Percentiles rank a stretch among this genome's conserved stretches.
These are phyloP conservation scores for Cataglyphis rosenhaueri DNA, from an alignment of 2,888 invertebrate genomes.

Conservation along the genomic window DNA sequence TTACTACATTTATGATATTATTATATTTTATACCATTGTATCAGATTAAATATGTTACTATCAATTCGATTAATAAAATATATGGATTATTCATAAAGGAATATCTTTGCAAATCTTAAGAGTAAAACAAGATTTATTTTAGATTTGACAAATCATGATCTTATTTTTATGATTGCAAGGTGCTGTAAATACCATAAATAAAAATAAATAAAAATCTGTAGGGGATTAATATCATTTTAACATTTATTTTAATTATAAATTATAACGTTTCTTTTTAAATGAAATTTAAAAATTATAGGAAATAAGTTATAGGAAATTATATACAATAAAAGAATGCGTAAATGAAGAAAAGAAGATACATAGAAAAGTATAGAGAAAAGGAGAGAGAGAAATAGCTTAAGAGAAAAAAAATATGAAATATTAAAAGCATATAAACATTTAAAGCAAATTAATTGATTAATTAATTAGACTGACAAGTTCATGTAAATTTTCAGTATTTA, in stretches of 20 bases:
- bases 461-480: background rate
- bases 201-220: background rate
- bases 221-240: background rate
- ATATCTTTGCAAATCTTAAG: background rate
- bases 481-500: background rate
- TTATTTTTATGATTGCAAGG: too few relatives aligned
- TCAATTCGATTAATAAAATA: background rate
- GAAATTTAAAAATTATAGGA: too few relatives aligned
- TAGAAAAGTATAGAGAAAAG: too few relatives aligned
- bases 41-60: too few relatives aligned
- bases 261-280: too few relatives aligned
- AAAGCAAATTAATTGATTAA: slow-evolving; percentile 7
- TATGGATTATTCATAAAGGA: background rate
- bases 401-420: background rate
- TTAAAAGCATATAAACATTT: background rate
- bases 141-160: background rate
- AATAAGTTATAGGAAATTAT: too few relatives aligned
- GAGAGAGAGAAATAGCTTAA: background rate
- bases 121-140: background rate
- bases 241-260: background rate
- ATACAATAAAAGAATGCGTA: too few relatives aligned
- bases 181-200: too few relatives aligned
- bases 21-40: too few relatives aligned
- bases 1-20: too few relatives aligned
- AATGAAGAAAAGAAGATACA: too few relatives aligned